Evolutionary conservation across 2,113 vertebrate genomes (phyloP), one percentile per base, ranked within the genome.

Genomic region (Sebastes schlegelii): DNA sequence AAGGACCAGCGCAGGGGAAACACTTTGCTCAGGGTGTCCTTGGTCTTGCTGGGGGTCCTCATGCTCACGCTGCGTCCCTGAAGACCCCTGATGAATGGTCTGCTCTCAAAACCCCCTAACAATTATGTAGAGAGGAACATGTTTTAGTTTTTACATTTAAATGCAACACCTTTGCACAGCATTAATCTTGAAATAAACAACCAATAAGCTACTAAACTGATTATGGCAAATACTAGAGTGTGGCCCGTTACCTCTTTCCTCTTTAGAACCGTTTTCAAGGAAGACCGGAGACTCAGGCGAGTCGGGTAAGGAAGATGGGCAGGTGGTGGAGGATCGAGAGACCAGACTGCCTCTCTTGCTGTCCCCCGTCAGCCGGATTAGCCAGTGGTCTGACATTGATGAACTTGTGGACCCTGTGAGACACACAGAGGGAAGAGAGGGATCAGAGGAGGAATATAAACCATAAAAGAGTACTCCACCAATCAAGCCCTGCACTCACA

Each of bases 351-450:
- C 94, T 75, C 89, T 72, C 0, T 92, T 92, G 80, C 94, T 93
- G 69, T 94, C 87, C 72, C 88, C 94, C 0, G 93, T 94, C 2
- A 99, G 94, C 17, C 96, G 93, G 46, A 96, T 72, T 3, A 97
- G 92, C 97, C 97, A 98, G 90, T 98, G 97, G 45, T 97, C 96
- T 0, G 97, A 96, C 76, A 96, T 45, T 1, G 96, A 96, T 9
- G 96, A 96, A 86, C 96, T 96, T 43, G 93, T 95, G 48, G 97
- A 97, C 17, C 97, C 97, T 98, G 88, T 40, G 34, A 80, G 61
- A 74, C 1, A 75, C 6, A 74, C 4, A 51, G 65, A 86, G 34
- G 40, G 21, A 80, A 17, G 8, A 61, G 1, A 2, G 1, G 8
- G 19, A 40, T 74, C 1, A 75, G 21, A 45, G 10, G 5, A 54